phyloP scores from a whole-genome alignment of 2,113 vertebrate species.

The Entelurus aequoreus region DNA sequence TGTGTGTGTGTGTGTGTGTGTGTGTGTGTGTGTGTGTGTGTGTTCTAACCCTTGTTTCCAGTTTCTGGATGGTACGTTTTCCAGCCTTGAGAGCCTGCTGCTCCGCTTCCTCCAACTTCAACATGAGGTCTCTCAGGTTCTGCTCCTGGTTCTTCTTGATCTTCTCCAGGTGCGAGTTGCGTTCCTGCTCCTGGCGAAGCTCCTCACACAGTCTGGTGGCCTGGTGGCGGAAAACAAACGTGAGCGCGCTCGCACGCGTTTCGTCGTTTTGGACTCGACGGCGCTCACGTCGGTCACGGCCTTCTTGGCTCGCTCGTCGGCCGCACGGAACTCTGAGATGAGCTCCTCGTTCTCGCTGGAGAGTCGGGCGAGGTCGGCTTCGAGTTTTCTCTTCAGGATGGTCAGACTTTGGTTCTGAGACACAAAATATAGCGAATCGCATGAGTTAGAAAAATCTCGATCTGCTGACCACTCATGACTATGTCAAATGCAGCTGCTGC shows the following conservation, averaged over 20 bases:
- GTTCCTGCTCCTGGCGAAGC: conserved; percentile 70
- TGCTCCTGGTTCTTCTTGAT: conserved; percentile 75
- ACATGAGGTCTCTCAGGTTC: conserved; percentile 67
- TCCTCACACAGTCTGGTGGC: conserved; percentile 72
- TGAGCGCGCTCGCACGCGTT: neutral
- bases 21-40: neutral
- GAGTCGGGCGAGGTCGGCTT: conserved; percentile 63
- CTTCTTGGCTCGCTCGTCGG: conserved; percentile 71
- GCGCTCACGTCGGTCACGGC: conserved; percentile 60
- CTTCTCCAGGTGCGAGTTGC: conserved; percentile 74
- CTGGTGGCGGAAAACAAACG: conserved; percentile 29
- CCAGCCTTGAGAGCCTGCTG: conserved; percentile 64
- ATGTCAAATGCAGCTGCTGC: no score
- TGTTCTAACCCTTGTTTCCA: conserved; percentile 62
- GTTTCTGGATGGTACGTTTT: conserved; percentile 66
- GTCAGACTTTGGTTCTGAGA: conserved; percentile 69
- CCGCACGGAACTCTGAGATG: conserved; percentile 63
- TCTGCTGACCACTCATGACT: no score
- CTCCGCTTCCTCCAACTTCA: conserved; percentile 71
- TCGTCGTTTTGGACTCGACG: neutral
- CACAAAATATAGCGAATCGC: neutral
- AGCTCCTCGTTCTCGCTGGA: conserved; percentile 70
- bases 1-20: no score
- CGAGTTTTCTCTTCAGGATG: conserved; percentile 68
- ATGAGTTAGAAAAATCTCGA: no score